phyloP scores from a whole-genome alignment of 1,140 invertebrate genomes.

The Batillaria attramentaria region DNA sequence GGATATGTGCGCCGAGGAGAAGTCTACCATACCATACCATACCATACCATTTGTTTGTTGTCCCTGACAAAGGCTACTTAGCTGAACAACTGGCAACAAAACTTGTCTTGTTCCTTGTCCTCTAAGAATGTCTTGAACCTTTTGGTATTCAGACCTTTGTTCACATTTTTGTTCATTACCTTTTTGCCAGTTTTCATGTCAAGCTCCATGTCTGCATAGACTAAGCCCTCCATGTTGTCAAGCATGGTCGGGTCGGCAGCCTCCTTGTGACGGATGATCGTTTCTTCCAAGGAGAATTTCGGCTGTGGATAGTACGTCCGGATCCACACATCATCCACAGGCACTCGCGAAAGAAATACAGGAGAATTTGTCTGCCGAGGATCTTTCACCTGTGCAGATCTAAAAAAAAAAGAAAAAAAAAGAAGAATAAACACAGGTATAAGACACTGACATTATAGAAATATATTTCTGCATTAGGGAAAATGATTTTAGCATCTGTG shows the following conservation, averaged over 20 bases:
- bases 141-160: background rate
- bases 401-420: background rate
- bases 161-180: conserved; percentile 35
- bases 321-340: conserved; percentile 61
- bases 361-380: conserved; percentile 7
- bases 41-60: too few relatives aligned
- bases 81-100: too few relatives aligned
- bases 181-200: conserved; percentile 59
- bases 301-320: conserved; percentile 49
- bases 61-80: too few relatives aligned
- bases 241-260: conserved; percentile 61
- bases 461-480: background rate
- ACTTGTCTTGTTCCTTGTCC: too few relatives aligned
- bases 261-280: conserved; percentile 55
- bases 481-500: too few relatives aligned
- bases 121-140: background rate
- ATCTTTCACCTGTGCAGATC: background rate
- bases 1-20: too few relatives aligned
- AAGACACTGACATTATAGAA: background rate
- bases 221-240: conserved; percentile 49
- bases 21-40: too few relatives aligned
- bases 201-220: conserved; percentile 57
- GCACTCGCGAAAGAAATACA: conserved; percentile 34
- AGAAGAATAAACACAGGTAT: background rate
- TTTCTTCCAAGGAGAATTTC: conserved; percentile 46